These are phyloP conservation scores for Ceyx erithaca DNA, from an alignment of 2,797 vertebrate genomes.

Conservation along the genomic window DNA sequence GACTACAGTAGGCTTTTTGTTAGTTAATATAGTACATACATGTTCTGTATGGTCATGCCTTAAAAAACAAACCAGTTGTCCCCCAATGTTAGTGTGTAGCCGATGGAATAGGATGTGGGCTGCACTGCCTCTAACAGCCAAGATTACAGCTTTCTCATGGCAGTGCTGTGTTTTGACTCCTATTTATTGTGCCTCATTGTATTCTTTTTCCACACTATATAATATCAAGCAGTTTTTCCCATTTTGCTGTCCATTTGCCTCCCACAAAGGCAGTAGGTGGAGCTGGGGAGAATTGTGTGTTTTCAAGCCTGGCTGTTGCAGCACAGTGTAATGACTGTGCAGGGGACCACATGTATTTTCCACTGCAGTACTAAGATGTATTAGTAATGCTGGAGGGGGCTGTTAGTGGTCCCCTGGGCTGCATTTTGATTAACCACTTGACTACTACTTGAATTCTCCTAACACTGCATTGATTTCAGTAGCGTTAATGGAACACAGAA, in stretches of 20 bases:
- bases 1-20: neutral
- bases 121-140: neutral
- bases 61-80: neutral
- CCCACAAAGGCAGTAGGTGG: neutral
- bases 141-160: neutral
- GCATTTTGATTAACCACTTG: conserved; percentile 55
- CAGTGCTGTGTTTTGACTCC: neutral
- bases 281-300: neutral
- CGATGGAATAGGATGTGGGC: neutral
- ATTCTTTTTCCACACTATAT: neutral
- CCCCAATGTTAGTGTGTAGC: neutral
- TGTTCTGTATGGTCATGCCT: neutral
- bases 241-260: neutral
- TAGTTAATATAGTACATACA: rapidly evolving
- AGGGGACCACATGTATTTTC: neutral
- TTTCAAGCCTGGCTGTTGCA: neutral
- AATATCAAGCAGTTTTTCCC: neutral
- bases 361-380: neutral
- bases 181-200: neutral
- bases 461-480: conserved; percentile 50
- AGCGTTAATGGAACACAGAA: conserved; percentile 34
- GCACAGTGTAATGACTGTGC: neutral
- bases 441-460: conserved; percentile 46
- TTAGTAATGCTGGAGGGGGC: conserved; percentile 34
- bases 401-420: conserved; percentile 43